Percentiles rank a stretch among this genome's conserved stretches.
These are phyloP conservation scores for Coecobrya sp. DNA, from an alignment of 2,888 invertebrate genomes.

Conservation along the genomic window DNA sequence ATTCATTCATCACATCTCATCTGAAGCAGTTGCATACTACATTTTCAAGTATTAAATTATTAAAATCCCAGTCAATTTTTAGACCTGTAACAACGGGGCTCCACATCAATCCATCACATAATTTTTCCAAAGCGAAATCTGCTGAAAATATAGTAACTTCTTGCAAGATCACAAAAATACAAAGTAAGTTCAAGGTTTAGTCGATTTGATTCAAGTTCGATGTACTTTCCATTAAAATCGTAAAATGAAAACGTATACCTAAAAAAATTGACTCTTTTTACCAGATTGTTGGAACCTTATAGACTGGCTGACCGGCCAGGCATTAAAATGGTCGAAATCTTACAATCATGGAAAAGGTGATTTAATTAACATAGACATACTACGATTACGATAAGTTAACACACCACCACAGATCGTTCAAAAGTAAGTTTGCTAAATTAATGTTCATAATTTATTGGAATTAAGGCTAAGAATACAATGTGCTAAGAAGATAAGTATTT, in stretches of 20 bases:
- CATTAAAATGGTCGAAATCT: background rate
- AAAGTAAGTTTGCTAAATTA: background rate
- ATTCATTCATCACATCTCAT: too few species aligned
- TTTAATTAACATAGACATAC: background rate
- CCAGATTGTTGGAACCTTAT: background rate
- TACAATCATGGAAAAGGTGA: slow-evolving; percentile 45
- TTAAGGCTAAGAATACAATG: too few species aligned
- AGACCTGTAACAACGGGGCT: too few species aligned
- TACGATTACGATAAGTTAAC: background rate
- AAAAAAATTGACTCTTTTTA: background rate
- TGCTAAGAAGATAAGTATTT: too few species aligned
- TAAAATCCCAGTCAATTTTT: background rate
- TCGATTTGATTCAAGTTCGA: too few species aligned
- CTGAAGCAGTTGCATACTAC: background rate
- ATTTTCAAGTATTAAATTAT: slow-evolving; percentile 1
- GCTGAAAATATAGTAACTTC: too few species aligned
- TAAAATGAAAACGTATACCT: too few species aligned
- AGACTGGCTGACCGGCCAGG: background rate
- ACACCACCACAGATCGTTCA: slow-evolving; percentile 37
- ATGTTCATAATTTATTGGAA: background rate
- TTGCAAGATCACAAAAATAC: too few species aligned
- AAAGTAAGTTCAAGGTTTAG: too few species aligned
- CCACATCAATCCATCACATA: too few species aligned
- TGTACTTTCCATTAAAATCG: too few species aligned
- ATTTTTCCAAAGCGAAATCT: too few species aligned